phyloP scores from a whole-genome alignment of 2,888 invertebrate genomes.

The Tachina fera region DNA sequence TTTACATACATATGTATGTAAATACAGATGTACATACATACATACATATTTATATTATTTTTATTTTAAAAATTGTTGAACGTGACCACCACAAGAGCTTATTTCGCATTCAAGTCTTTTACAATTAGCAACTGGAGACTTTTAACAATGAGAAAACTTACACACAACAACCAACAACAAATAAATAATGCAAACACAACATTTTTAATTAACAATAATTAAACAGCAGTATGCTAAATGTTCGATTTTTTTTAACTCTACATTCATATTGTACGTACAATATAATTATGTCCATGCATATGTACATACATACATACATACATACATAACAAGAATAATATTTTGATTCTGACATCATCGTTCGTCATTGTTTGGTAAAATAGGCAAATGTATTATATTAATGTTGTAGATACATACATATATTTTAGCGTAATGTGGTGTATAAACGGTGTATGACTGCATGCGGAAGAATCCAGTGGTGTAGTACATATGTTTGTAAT shows the following conservation, averaged over 20 bases:
- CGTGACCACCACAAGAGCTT: slow-evolving; percentile 64
- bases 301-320: neutral
- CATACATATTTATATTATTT: neutral
- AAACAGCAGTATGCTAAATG: slow-evolving; percentile 19
- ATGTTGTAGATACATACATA: neutral
- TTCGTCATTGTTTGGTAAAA: slow-evolving; percentile 47
- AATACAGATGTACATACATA: neutral
- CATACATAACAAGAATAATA: slow-evolving; percentile 28
- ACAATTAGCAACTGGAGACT: neutral
- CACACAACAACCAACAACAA: neutral
- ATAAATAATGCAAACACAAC: slow-evolving; percentile 27
- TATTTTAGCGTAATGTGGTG: slow-evolving; percentile 1
- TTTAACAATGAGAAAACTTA: neutral
- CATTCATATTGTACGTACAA: neutral
- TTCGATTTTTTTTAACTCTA: neutral
- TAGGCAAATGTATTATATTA: slow-evolving; percentile 21
- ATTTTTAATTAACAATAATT: slow-evolving; percentile 51
- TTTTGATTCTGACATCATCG: slow-evolving; percentile 69
- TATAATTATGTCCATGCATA: neutral
- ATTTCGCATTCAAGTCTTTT: slow-evolving; percentile 19
- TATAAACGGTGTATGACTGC: neutral
- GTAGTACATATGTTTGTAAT: neutral
- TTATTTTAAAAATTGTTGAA: slow-evolving; percentile 14
- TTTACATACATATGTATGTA: slow-evolving; percentile 1
- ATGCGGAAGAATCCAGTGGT: neutral